Conservation (phyloP, 2,113 vertebrate species). For the Centropristis striata region DNA sequence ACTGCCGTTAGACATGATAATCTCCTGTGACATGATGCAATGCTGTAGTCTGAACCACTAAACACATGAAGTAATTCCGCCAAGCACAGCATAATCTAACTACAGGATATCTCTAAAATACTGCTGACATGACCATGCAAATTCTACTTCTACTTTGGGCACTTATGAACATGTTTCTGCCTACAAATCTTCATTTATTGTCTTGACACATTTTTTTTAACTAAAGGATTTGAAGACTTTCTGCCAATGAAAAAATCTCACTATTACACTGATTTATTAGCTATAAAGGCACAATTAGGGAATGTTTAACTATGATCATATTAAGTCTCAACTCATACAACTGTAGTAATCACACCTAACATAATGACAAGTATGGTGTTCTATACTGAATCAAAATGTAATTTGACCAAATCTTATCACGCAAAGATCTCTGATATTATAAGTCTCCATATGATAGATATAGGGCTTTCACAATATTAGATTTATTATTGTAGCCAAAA, state of each 20-base stretch:
- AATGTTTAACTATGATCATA: background rate
- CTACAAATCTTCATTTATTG: background rate
- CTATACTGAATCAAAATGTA: background rate
- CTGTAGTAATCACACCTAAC: background rate
- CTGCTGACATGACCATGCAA: background rate
- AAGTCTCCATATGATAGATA: background rate
- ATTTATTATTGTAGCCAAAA: too few relatives aligned
- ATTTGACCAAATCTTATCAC: background rate
- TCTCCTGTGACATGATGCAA: background rate
- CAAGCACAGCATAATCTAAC: background rate
- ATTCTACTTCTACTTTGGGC: background rate
- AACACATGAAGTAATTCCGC: background rate
- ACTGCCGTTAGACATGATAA: background rate
- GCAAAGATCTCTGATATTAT: background rate
- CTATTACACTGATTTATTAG: background rate
- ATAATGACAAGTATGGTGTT: background rate
- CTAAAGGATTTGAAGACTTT: background rate
- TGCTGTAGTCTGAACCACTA: too few relatives aligned
- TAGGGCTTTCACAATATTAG: too few relatives aligned
- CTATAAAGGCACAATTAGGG: background rate
- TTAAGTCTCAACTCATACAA: background rate
- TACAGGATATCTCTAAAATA: background rate
- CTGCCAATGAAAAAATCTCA: background rate
- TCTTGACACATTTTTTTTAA: background rate
- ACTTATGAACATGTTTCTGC: background rate